Percentiles rank a stretch among this genome's conserved stretches.
Evolutionary conservation across 2,888 invertebrate genomes (phyloP).

Genomic region (Nycteola revayana): DNA sequence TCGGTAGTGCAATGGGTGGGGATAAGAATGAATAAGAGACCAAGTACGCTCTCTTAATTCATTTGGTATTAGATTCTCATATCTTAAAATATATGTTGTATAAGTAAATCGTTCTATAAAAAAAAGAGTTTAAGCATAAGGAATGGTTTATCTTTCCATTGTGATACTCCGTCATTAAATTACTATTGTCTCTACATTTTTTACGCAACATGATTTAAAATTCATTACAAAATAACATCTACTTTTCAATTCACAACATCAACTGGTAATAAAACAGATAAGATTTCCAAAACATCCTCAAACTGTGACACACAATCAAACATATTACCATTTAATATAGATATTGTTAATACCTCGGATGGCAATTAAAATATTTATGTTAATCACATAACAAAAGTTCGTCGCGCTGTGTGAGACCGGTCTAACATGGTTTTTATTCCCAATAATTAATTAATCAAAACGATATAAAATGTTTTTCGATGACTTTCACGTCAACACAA

Average conservation of each 20-base stretch:
- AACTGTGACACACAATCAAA: conserved; percentile 40
- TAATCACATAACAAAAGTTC: conserved; percentile 48
- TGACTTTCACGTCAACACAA: conserved; percentile 43
- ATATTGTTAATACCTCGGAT: conserved; percentile 27
- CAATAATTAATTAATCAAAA: conserved; percentile 65
- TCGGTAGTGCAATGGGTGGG: too few relatives aligned
- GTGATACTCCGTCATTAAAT: too few relatives aligned
- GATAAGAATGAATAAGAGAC: too few relatives aligned
- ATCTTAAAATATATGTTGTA: too few relatives aligned
- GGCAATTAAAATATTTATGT: conserved; percentile 76
- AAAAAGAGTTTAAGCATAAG: too few relatives aligned
- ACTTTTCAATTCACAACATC: conserved; percentile 35
- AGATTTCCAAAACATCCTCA: conserved; percentile 27
- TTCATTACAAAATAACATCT: too few relatives aligned
- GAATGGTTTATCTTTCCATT: too few relatives aligned
- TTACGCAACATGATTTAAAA: too few relatives aligned
- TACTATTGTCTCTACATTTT: too few relatives aligned
- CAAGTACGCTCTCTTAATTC: too few relatives aligned
- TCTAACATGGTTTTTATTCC: conserved; percentile 47
- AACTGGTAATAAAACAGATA: conserved; percentile 43
- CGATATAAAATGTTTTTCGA: conserved; percentile 54
- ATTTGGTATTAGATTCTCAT: too few relatives aligned
- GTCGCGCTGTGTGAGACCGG: conserved; percentile 51
- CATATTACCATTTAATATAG: conserved; percentile 39
- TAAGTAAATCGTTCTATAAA: too few relatives aligned